Evolutionary conservation across 1,140 invertebrate species (phyloP).

Genomic region (Drosophila asahinai): DNA sequence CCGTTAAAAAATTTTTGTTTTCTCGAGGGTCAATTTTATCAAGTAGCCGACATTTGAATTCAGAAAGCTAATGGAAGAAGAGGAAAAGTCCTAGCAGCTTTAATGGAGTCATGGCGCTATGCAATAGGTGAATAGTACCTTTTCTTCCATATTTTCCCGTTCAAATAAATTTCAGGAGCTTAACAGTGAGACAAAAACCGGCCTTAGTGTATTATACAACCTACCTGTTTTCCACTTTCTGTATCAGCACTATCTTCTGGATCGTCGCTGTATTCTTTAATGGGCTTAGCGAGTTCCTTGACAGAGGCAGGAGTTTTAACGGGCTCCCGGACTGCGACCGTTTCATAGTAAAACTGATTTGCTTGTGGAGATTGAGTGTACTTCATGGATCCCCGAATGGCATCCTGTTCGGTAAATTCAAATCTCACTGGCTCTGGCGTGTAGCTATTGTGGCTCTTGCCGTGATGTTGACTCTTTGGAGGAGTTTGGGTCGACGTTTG

Average conservation of each 20-base stretch:
- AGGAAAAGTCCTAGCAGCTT: no score
- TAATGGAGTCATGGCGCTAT: no score
- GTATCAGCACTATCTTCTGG: constrained; percentile 56
- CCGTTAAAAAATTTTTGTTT: no score
- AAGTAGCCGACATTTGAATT: no score
- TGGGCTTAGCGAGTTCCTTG: constrained; percentile 35
- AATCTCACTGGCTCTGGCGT: constrained; percentile 76
- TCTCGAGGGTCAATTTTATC: no score
- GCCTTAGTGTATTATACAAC: neutral
- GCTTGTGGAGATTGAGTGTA: constrained; percentile 64
- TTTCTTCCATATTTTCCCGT: no score
- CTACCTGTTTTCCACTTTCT: constrained; percentile 41
- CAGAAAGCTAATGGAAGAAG: no score
- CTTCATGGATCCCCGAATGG: constrained; percentile 64
- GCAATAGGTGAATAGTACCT: no score
- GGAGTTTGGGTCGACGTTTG: constrained; percentile 46
- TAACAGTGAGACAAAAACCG: neutral
- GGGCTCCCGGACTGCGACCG: constrained; percentile 41
- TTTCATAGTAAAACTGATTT: constrained; percentile 62
- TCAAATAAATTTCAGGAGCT: neutral
- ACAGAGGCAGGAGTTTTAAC: constrained; percentile 11
- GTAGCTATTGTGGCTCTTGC: constrained; percentile 42
- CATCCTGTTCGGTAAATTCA: constrained; percentile 80
- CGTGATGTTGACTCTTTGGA: constrained; percentile 39
- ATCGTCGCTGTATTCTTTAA: constrained; percentile 54